phyloP scores from a whole-genome alignment of 1,140 invertebrate genomes.

The Drosophila melanogaster region Release_6_plus_ISO1_MT NT_037436.4:21610501-21611000 shows the following conservation, averaged over 20 bases:
- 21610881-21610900: slow-evolving; percentile 8
- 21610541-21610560: slow-evolving; percentile 62
- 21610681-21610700: slow-evolving; percentile 23
- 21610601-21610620: slow-evolving; percentile 47
- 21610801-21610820: slow-evolving; percentile 60
- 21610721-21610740: slow-evolving; percentile 16
- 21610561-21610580: not conserved
- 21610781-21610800: slow-evolving; percentile 63
- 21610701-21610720: not conserved
- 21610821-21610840: slow-evolving; percentile 49
- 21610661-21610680: slow-evolving; percentile 39
- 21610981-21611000: no score
- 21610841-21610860: slow-evolving; percentile 34
- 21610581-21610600: slow-evolving; percentile 22
- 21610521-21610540: slow-evolving; percentile 69
- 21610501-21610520: slow-evolving; percentile 67
- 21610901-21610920: not conserved
- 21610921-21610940: not conserved
- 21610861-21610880: slow-evolving; percentile 16
- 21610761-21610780: slow-evolving; percentile 65
- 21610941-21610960: no score
- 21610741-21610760: slow-evolving; percentile 46
- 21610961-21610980: no score
- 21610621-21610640: slow-evolving; percentile 64
- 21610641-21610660: slow-evolving; percentile 62